Evolutionary conservation across 1,140 invertebrate species (phyloP).

Genomic region (Brachionus sp.): DNA sequence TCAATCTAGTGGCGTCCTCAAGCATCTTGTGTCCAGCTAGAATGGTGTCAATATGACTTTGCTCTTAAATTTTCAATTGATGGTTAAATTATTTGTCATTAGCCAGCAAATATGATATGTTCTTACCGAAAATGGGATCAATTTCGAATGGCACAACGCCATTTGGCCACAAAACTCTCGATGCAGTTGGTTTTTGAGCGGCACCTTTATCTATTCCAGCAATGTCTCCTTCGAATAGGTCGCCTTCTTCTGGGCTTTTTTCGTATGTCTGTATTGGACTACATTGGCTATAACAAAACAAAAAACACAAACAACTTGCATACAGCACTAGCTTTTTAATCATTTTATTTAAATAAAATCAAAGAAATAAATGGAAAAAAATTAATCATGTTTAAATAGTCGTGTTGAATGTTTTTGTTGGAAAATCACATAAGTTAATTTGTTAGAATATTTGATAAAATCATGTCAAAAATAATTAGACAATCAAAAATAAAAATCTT

Average conservation of each 20-base stretch:
- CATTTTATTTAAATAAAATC: neutral
- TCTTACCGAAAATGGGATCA: constrained; percentile 1
- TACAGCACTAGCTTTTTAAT: neutral
- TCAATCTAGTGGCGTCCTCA: constrained; percentile 17
- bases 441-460: constrained; percentile 11
- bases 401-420: neutral
- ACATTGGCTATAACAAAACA: neutral
- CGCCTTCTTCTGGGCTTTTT: constrained; percentile 37
- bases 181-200: neutral
- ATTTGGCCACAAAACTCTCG: constrained; percentile 19
- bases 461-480: neutral
- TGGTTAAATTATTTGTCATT: neutral
- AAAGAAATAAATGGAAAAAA: neutral
- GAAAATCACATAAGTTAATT: constrained; percentile 10
- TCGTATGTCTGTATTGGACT: neutral
- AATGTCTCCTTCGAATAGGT: constrained; percentile 46
- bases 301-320: neutral
- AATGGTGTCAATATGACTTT: constrained; percentile 13
- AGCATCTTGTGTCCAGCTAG: neutral
- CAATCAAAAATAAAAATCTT: neutral
- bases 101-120: neutral
- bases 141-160: constrained; percentile 37
- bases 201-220: constrained; percentile 27
- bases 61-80: neutral
- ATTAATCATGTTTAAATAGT: neutral